Evolutionary conservation across 1,140 invertebrate genomes (phyloP), one percentile per base, ranked within the genome.

Genomic region (Hermatobates lingyangjiaoensis): DNA sequence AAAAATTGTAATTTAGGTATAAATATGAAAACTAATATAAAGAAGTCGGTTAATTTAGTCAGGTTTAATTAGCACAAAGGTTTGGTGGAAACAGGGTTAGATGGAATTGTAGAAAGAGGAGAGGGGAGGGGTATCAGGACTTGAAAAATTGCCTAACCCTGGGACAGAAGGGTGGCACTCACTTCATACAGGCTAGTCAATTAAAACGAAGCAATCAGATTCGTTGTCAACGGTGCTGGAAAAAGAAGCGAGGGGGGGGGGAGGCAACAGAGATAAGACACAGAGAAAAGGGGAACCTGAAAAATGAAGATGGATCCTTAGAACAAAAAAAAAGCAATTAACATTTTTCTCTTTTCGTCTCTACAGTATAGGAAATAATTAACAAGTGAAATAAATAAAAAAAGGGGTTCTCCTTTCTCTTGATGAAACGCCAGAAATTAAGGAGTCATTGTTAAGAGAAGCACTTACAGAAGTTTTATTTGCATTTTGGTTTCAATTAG

Each of bases 331-430:
- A 53, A 53, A 49, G 46, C 46, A 53, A 49, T 53, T 49, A 53
- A 48, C 46, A 49, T 53, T 53, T 53, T 45, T 49, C 47, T 49
- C 45, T 27, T 27, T 28, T 53, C 49, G 52, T 53, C 52, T 46
- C 52, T 20, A 18, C 47, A 53, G 52, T 49, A 53, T 53, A 53
- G 52, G 52, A 53, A 53, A 53, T 53, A 53, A 53, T 53, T 53
- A 53, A 48, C 52, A 53, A 53, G 45, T 49, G 52, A 45, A 53
- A 53, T 53, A 53, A 53, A 53, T 53, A 53, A 53, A 53, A 53
- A 47, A 40, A 24, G 48, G 40, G 20, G 40, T 14, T 46, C 28
- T 53, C 27, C 44, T 46, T 49, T 49, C 45, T 49, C 52, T 47
- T 53, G 52, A 53, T 53, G 52, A 53, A 53, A 53, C 49, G 52